Evolutionary conservation across 2,113 vertebrate species (phyloP), one percentile per base, ranked within the genome.

Genomic region (Gymnobelideus leadbeateri): DNA sequence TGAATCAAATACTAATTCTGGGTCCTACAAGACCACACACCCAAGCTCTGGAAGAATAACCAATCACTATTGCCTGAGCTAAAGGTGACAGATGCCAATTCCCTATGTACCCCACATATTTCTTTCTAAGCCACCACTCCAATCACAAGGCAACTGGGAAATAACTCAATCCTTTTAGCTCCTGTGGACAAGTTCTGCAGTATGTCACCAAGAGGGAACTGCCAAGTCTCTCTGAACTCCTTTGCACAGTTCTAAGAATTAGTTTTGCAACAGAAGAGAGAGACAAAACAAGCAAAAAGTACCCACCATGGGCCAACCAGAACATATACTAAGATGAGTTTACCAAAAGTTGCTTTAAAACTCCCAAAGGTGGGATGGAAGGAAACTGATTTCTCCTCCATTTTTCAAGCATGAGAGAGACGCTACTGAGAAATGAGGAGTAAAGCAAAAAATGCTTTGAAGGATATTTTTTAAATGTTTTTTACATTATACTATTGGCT

Each of bases 401-500:
- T 61, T 92, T 89, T 94, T 25, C 46, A 96, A 9, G 47, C 95
- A 93, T 61, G 57, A 90, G 94, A 90, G 51, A 94, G 97, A 89
- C 91, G 51, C 92, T 95, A 52, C 92, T 51, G 28, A 54, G 10
- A 53, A 92, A 90, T 53, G 68, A 97, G 0, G 0, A 97, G 96
- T 61, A 90, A 96, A 96, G 61, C 4, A 14, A 95, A 94, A 95
- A 98, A 97, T n/a, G 89, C 98, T 98, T 98, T 97, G 97, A 99
- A 98, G 95, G 92, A 51, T 96, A 96, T 95, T 49, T 12, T 43
- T 97, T 97, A 92, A 96, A 97, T 96, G 96, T 97, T 98, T 98
- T 99, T 96, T 92, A 94, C 97, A 97, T 98, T 95, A 97, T 52
- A 97, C 97, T 96, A 26, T 97, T 97, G 98, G 97, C 97, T 95